These are phyloP conservation scores for Pipistrellus pipistrellus DNA, from an alignment of 2,797 vertebrate species.

Conservation along the genomic window DNA sequence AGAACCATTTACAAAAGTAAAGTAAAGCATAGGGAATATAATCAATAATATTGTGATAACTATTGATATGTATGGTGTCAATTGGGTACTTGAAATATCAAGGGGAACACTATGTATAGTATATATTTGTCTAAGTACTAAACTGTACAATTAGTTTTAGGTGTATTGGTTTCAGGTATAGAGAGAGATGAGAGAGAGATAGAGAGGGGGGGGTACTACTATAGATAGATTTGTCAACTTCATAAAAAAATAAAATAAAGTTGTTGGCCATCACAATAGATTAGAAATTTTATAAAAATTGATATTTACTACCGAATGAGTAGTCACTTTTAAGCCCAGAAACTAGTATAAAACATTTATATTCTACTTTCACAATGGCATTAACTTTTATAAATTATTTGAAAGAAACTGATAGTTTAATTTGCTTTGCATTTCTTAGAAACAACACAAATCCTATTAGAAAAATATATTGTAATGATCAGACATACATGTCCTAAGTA, in stretches of 20 bases:
- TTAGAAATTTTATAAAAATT: slow-evolving; percentile 9
- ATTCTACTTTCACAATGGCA: slow-evolving; percentile 3
- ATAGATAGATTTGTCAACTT: background rate
- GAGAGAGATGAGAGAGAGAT: background rate
- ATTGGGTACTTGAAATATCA: background rate
- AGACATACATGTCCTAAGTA: slow-evolving; percentile 3
- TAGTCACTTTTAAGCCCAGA: background rate
- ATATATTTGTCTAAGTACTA: background rate
- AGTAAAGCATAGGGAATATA: background rate
- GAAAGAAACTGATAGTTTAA: background rate
- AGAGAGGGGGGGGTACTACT: background rate
- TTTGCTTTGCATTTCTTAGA: slow-evolving; percentile 51
- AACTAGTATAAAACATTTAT: background rate
- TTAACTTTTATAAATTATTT: slow-evolving; percentile 39
- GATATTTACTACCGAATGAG: background rate
- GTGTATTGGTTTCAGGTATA: background rate
- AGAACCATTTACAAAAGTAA: background rate
- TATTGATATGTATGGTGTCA: background rate
- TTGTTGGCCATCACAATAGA: background rate
- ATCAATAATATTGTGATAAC: background rate
- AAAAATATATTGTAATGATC: slow-evolving; percentile 14
- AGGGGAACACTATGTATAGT: background rate
- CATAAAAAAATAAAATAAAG: background rate
- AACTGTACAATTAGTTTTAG: background rate
- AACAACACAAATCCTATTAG: slow-evolving; percentile 16